These are phyloP conservation scores for Lymantria monacha DNA, from an alignment of 2,888 invertebrate species.

Conservation along the genomic window DNA sequence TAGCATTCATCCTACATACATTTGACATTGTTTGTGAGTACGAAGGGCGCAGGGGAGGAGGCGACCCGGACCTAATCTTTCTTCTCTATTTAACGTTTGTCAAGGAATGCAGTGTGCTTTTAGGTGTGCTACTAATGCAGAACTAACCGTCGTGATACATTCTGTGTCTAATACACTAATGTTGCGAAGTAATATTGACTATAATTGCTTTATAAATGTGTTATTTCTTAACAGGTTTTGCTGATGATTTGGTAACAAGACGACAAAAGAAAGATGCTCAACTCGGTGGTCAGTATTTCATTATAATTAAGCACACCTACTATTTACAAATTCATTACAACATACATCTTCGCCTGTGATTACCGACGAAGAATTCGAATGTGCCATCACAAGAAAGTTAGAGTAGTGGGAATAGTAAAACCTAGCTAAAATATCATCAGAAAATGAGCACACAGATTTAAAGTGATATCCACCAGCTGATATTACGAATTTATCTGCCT, in stretches of 20 bases:
- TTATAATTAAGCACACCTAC: neutral
- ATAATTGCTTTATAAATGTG: neutral
- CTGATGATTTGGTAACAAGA: slow-evolving; percentile 77
- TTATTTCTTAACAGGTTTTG: slow-evolving; percentile 66
- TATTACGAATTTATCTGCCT: too few species aligned
- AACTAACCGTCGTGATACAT: slow-evolving; percentile 52
- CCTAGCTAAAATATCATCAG: too few species aligned
- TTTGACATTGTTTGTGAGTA: neutral
- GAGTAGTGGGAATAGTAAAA: too few species aligned
- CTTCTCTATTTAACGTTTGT: slow-evolving; percentile 48
- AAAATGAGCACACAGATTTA: too few species aligned
- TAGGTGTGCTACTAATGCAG: slow-evolving; percentile 74
- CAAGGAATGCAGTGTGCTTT: slow-evolving; percentile 74
- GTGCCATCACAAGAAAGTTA: too few species aligned
- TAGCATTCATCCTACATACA: neutral
- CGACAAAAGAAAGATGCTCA: slow-evolving; percentile 79
- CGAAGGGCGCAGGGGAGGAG: slow-evolving; percentile 35
- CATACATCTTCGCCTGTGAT: neutral
- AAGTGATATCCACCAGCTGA: too few species aligned
- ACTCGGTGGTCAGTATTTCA: slow-evolving; percentile 68
- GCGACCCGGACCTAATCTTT: slow-evolving; percentile 49
- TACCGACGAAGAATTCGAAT: too few species aligned
- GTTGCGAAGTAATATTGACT: slow-evolving; percentile 1
- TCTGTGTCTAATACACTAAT: slow-evolving; percentile 56
- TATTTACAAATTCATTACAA: neutral